Conservation (phyloP, 64 coral and sea anemone genomes). For the Porites australiensis region DNA sequence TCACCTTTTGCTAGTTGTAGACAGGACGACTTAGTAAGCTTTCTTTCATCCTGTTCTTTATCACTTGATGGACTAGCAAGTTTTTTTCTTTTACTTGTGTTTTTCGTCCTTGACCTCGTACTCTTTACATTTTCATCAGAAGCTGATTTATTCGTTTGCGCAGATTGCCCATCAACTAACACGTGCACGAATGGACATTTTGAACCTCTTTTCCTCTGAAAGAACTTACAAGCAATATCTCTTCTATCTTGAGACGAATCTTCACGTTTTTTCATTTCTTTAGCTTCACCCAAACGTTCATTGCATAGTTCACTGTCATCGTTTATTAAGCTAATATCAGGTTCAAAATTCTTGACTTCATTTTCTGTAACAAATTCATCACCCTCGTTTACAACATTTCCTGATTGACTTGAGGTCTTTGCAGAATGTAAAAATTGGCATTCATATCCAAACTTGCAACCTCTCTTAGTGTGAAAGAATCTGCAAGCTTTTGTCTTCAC, state of each 20-base stretch:
- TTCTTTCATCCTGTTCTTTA: not conserved
- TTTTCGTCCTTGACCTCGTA: not conserved
- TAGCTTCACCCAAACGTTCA: not conserved
- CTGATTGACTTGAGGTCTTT: not conserved
- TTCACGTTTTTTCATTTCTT: not conserved
- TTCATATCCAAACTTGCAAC: conserved; percentile 70
- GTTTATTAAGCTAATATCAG: not conserved
- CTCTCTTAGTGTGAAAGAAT: conserved; percentile 54
- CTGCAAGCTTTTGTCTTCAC: conserved; percentile 33
- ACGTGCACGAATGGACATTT: conserved; percentile 64
- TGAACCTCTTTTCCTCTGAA: conserved; percentile 63
- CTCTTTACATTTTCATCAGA: not conserved
- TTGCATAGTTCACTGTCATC: not conserved
- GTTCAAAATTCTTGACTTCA: not conserved
- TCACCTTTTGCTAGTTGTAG: not conserved
- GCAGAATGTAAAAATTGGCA: conserved; percentile 68
- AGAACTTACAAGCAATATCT: conserved; percentile 71
- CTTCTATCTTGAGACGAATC: conserved; percentile 10
- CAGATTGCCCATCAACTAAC: not conserved
- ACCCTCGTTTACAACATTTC: not conserved
- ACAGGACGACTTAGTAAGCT: not conserved
- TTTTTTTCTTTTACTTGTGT: not conserved
- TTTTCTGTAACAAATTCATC: not conserved
- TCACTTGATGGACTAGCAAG: too few species aligned
- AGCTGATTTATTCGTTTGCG: not conserved